A percentile compares a stretch with the other conserved stretches of the same genome.
Evolutionary conservation across 2,888 invertebrate genomes (phyloP).

Genomic region (Agriopis marginaria): DNA sequence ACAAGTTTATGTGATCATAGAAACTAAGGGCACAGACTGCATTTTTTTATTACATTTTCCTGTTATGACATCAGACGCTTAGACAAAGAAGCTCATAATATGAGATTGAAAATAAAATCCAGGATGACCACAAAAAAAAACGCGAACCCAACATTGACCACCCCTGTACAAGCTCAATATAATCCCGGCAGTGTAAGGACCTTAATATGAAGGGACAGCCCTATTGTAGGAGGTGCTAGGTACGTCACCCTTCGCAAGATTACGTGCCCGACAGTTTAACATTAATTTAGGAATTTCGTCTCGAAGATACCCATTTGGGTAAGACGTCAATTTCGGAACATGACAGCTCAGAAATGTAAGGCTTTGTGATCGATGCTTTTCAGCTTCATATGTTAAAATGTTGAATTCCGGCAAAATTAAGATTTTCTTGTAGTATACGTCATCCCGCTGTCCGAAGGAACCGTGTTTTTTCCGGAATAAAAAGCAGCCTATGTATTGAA

Average conservation of each 20-base stretch:
- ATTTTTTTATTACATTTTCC: too few species aligned
- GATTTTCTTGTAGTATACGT: too few species aligned
- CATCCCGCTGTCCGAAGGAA: too few species aligned
- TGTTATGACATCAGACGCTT: too few species aligned
- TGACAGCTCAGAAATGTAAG: conserved; percentile 18
- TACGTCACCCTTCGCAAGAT: conserved; percentile 72
- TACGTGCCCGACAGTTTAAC: conserved; percentile 69
- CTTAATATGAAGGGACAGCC: conserved; percentile 77
- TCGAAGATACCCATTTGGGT: conserved; percentile 55
- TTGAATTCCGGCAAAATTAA: too few species aligned
- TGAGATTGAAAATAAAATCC: background rate
- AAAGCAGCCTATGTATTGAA: too few species aligned
- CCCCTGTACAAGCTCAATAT: conserved; percentile 20
- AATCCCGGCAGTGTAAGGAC: conserved; percentile 52
- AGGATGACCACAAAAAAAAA: background rate
- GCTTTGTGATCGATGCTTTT: conserved; percentile 3
- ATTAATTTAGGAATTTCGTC: conserved; percentile 74
- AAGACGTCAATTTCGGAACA: conserved; percentile 32
- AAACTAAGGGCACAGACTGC: too few species aligned
- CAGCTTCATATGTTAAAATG: background rate
- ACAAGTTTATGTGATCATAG: too few species aligned
- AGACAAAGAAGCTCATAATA: background rate
- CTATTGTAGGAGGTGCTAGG: conserved; percentile 76
- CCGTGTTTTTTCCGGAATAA: too few species aligned
- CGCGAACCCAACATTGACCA: conserved; percentile 5